Percentiles rank a stretch among this genome's conserved stretches.
phyloP scores from a whole-genome alignment of 2,888 invertebrate genomes.

The Apocheima hispidaria region DNA sequence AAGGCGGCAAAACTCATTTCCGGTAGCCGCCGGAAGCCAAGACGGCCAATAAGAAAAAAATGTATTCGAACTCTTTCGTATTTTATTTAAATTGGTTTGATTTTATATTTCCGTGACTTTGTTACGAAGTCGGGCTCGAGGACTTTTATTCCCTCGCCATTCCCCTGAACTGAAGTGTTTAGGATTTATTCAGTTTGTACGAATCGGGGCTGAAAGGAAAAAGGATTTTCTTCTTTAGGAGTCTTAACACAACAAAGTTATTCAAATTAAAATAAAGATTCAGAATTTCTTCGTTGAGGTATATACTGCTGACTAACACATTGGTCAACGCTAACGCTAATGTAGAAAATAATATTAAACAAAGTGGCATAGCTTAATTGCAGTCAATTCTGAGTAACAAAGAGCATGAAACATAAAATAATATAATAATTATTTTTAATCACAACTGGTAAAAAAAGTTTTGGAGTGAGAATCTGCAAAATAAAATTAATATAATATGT shows the following conservation, averaged over 20 bases:
- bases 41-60: slow-evolving; percentile 79
- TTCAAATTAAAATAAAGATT: not conserved
- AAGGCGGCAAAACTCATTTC: slow-evolving; percentile 80
- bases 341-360: no score
- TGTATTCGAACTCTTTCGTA: slow-evolving; percentile 68
- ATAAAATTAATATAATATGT: slow-evolving; percentile 30
- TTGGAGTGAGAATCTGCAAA: slow-evolving; percentile 37
- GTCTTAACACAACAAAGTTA: not conserved
- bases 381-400: not conserved
- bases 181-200: slow-evolving; percentile 17
- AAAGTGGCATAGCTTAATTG: no score
- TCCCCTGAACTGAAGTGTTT: slow-evolving; percentile 16
- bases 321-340: not conserved
- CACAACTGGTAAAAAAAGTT: slow-evolving; percentile 4
- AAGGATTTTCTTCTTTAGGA: not conserved
- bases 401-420: not conserved
- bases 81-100: slow-evolving; percentile 70
- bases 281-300: no score
- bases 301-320: not conserved
- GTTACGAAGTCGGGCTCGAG: slow-evolving; percentile 22
- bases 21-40: slow-evolving; percentile 74
- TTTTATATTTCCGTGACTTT: slow-evolving; percentile 49
- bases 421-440: not conserved
- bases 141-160: slow-evolving; percentile 16
- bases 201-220: slow-evolving; percentile 4